phyloP scores from a whole-genome alignment of 2,888 invertebrate genomes.

The Diadromus collaris region DNA sequence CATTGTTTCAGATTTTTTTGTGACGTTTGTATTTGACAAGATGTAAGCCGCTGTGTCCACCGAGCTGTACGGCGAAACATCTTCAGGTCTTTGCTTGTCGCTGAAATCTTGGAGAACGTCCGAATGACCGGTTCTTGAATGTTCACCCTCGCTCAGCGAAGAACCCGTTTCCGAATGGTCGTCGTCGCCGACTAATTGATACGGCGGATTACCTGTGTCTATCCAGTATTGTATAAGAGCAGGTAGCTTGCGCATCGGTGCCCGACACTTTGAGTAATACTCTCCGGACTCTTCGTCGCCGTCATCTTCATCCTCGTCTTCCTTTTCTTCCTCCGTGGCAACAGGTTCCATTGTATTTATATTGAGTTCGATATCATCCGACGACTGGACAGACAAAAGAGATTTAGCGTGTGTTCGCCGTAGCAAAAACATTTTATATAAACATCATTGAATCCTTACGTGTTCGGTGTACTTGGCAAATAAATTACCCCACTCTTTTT shows the following conservation, averaged over 20 bases:
- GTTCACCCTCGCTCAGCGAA: conserved; percentile 64
- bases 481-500: conserved; percentile 66
- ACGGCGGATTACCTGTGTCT: conserved; percentile 71
- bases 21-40: conserved; percentile 70
- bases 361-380: conserved; percentile 60
- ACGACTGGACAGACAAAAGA: conserved; percentile 50
- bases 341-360: conserved; percentile 58
- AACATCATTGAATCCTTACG: conserved; percentile 54
- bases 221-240: conserved; percentile 73
- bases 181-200: conserved; percentile 33
- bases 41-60: conserved; percentile 75
- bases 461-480: conserved; percentile 67
- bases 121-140: conserved; percentile 32
- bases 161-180: conserved; percentile 58
- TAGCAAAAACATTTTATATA: background rate
- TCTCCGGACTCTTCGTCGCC: conserved; percentile 21
- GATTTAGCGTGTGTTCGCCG: background rate
- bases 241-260: conserved; percentile 65
- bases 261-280: conserved; percentile 47
- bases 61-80: conserved; percentile 64
- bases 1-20: conserved; percentile 67
- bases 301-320: conserved; percentile 31
- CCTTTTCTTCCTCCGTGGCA: conserved; percentile 13
- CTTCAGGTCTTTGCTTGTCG: conserved; percentile 25
- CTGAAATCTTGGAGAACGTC: conserved; percentile 26